Percentiles rank a stretch among this genome's conserved stretches.
phyloP scores from a whole-genome alignment of 2,888 invertebrate genomes.

The Campoplex nolae region DNA sequence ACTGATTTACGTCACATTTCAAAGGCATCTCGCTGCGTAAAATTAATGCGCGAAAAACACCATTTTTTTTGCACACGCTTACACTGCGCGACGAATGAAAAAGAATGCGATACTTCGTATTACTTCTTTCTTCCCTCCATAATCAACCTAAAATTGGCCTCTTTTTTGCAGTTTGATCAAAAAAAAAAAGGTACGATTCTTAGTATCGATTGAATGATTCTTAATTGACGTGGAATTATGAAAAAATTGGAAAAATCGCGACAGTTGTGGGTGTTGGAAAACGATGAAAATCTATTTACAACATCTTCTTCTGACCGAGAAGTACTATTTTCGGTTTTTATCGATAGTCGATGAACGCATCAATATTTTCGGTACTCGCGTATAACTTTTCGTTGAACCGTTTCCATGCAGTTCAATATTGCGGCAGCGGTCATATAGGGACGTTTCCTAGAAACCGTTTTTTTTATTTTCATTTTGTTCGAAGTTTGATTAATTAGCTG shows the following conservation, averaged over 20 bases:
- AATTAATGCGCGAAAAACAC: not conserved
- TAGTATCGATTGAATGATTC: not conserved
- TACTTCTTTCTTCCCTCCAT: not conserved
- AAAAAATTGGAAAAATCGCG: not conserved
- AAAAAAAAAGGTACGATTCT: not conserved
- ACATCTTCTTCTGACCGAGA: not conserved
- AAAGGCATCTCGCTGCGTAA: not conserved
- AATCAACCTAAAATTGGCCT: not conserved
- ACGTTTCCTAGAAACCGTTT: not conserved
- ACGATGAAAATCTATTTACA: not conserved
- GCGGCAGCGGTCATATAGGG: not conserved
- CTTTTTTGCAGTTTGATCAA: too few relatives aligned
- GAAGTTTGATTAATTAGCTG: not conserved
- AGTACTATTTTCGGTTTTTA: too few relatives aligned
- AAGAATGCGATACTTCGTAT: not conserved
- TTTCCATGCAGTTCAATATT: too few relatives aligned
- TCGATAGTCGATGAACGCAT: not conserved
- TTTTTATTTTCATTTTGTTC: not conserved
- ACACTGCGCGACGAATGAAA: not conserved
- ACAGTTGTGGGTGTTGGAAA: not conserved
- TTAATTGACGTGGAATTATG: not conserved
- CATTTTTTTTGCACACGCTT: not conserved
- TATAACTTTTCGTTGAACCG: too few relatives aligned
- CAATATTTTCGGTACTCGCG: not conserved
- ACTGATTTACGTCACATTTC: conserved; percentile 15